Evolutionary conservation across 2,797 vertebrate genomes (phyloP).

Genomic region (Trachurus trachurus): DNA sequence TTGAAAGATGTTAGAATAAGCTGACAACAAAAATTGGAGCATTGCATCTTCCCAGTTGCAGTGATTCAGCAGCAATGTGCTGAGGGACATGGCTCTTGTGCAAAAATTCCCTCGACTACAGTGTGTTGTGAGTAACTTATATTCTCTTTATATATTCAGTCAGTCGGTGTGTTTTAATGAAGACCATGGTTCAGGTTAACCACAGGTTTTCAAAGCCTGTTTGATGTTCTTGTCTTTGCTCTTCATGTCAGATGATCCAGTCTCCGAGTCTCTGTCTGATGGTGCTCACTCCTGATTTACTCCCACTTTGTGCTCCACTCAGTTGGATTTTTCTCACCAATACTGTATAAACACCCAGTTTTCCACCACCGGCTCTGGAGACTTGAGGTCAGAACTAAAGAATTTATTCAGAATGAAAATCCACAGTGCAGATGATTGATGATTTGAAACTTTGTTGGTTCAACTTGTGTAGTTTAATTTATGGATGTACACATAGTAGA

Average conservation of each 20-base stretch:
- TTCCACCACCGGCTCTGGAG: background rate
- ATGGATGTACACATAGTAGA: constrained; percentile 14
- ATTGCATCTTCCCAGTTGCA: too few relatives aligned
- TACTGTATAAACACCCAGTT: background rate
- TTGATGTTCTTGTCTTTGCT: constrained; percentile 28
- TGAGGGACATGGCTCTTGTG: background rate
- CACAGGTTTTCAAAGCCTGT: constrained; percentile 32
- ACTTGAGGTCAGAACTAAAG: background rate
- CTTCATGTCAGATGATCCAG: constrained; percentile 11
- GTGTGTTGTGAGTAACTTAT: background rate
- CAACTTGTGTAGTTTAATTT: constrained; percentile 14
- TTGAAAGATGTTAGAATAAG: too few relatives aligned
- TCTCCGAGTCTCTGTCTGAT: background rate
- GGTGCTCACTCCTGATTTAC: constrained; percentile 1
- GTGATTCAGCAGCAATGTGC: too few relatives aligned
- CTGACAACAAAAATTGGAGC: too few relatives aligned
- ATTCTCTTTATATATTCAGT: background rate
- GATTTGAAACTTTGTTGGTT: constrained; percentile 25
- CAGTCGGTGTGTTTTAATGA: constrained; percentile 25
- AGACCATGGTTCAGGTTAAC: background rate
- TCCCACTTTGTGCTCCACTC: background rate
- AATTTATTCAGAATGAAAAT: constrained; percentile 11
- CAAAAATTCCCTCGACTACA: background rate
- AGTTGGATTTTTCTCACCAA: background rate
- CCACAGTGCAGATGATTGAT: background rate